Evolutionary conservation across 2,113 vertebrate genomes (phyloP), one percentile per base, ranked within the genome.

Genomic region (Cathartes aura): DNA sequence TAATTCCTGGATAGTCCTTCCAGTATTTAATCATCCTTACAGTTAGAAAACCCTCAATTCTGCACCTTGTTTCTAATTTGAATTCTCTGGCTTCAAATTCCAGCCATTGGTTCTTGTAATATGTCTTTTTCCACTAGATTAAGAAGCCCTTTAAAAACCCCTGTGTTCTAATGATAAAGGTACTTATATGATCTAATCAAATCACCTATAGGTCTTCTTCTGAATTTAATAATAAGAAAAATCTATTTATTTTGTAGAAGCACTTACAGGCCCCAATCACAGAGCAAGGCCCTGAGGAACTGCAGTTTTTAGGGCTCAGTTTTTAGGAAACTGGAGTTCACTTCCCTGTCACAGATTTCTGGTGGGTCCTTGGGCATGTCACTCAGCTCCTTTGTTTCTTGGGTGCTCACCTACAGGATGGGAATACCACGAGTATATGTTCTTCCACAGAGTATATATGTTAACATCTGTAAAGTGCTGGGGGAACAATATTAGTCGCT

Each of bases 51-150:
- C 10, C n/a, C 55, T 93, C 90, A 73, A 0, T 95, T 93, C 88
- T 87, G 42, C 15, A 36, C 59, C 67, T 92, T 92, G 62, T 88
- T 96, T 92, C 88, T 87, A 90, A 92, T 97, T 93, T 89, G 47
- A 94, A 93, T 97, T 90, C 91, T 90, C 59, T 93, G 59, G n/a
- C 72, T 94, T 96, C 94, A 94, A 94, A 94, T 86, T 95, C 82
- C 30, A 45, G 88, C 45, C 75, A 71, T 47, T 89, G 86, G 67
- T 60, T 84, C 75, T 87, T 80, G 23, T 71, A 93, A 92, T 87
- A 89, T 27, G 16, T 70, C 85, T 97, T 96, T 93, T 95, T 90
- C 90, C 85, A 87, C 74, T 89, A 90, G 90, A 94, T 96, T 96
- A 94, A 97, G 85, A 76, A 95, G 67, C 47, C 63, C 79, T 90